Evolutionary conservation across 2,888 invertebrate species (phyloP), one percentile per base, ranked within the genome.

Genomic region (Eustalomyia histrio): DNA sequence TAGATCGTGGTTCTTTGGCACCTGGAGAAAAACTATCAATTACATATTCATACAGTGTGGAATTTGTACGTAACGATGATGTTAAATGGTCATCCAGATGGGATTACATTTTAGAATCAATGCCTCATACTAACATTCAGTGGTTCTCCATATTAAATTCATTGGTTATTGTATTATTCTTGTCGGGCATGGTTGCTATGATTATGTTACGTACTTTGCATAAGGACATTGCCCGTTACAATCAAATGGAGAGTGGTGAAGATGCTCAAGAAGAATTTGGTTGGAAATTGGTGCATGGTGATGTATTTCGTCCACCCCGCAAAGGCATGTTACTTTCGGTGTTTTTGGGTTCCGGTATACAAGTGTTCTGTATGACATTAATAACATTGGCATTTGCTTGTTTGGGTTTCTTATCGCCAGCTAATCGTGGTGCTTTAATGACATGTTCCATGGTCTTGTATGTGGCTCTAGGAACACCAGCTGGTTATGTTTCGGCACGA

Each of bases 181-280:
- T 99, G 18, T 97, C 98, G 84, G 99, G 99, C 84, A 99, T 99
- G 99, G 98, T 99, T 16, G 99, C 99, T 33, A 99, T 99, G 99
- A 99, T 99, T 87, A 93, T 99, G 91, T 91, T 99, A 84, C 93
- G 99, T 82, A 99, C 99, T 0, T 92, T 99, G 80, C 99, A 99
- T 90, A 98, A 99, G 90, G 99, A 99, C 91, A 99, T 99, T 86
- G 99, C 99, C 5, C 93, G 99, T 85, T 99, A 99, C 90, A 99
- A 99, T 91, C 98, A 99, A 92, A 95, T 95, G 92, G 95, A 95
- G 86, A 95, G 95, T 85, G 95, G 95, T 9, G 95, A 95, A 90
- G 95, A 95, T 91, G 95, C 95, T 14, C 99, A 99, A 92, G 99
- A 99, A 91, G 95, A 91, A 79, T 91, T 91, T 67, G 91, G 91